A percentile compares a stretch with the other conserved stretches of the same genome.
Evolutionary conservation across 2,113 vertebrate species (phyloP).

Genomic region (Falco punctatus): DNA sequence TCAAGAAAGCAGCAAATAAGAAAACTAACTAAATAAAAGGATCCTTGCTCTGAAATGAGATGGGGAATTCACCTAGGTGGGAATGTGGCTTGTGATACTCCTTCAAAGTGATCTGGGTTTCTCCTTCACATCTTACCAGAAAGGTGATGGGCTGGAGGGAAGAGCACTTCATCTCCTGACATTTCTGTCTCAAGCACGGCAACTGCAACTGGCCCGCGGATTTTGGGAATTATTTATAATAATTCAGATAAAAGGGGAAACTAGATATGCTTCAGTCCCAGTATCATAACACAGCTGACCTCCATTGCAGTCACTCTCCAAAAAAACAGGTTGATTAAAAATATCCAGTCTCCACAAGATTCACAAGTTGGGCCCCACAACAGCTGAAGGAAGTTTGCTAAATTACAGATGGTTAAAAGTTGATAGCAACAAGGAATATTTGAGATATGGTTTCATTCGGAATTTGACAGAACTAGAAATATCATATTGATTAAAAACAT

Average conservation of each 20-base stretch:
- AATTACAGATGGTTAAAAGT: neutral
- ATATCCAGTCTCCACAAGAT: neutral
- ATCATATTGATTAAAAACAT: neutral
- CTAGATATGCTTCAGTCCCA: neutral
- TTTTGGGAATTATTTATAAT: neutral
- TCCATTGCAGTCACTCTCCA: neutral
- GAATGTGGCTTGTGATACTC: neutral
- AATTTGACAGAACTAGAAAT: neutral
- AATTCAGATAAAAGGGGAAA: neutral
- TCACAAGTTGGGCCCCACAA: neutral
- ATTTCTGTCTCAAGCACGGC: neutral
- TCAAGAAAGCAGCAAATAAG: neutral
- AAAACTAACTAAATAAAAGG: too few species aligned
- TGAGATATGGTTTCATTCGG: neutral
- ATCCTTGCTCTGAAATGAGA: neutral
- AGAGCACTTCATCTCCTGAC: neutral
- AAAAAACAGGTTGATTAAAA: neutral
- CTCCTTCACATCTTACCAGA: neutral
- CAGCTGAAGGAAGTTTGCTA: neutral
- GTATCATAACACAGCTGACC: neutral
- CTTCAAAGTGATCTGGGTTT: neutral
- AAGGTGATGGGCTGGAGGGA: neutral
- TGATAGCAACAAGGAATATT: neutral
- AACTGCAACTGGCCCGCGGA: accelerated
- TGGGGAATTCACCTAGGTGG: neutral